These are phyloP conservation scores for Holocentrus rufus DNA, from an alignment of 2,797 vertebrate genomes.

Conservation along the genomic window DNA sequence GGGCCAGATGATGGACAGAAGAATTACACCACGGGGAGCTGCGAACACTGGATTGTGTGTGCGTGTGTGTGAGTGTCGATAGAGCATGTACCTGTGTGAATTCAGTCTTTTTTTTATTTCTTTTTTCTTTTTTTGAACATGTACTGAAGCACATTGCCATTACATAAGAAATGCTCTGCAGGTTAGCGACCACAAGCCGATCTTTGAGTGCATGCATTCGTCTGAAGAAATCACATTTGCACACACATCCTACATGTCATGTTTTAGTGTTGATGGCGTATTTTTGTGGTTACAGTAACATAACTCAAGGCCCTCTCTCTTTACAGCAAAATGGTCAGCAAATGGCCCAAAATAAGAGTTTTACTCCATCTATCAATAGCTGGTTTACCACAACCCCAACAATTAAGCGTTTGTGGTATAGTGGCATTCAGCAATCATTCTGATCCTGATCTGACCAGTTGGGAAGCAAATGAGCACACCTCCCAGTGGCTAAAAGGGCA, in stretches of 20 bases:
- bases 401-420: constrained; percentile 1
- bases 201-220: constrained; percentile 39
- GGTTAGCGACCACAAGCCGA: constrained; percentile 39
- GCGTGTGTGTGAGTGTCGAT: neutral
- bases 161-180: constrained; percentile 53
- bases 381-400: constrained; percentile 17
- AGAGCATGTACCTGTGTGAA: constrained; percentile 4
- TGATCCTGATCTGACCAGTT: neutral
- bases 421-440: constrained; percentile 23
- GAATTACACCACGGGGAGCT: constrained; percentile 8
- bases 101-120: constrained; percentile 11
- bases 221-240: constrained; percentile 38
- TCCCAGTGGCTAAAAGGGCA: neutral
- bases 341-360: neutral
- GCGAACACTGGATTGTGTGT: neutral
- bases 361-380: constrained; percentile 2
- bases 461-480: constrained; percentile 16
- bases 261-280: neutral
- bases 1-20: constrained; percentile 4
- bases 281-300: constrained; percentile 27
- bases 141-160: constrained; percentile 27
- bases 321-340: neutral
- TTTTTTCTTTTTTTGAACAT: constrained; percentile 30
- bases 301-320: neutral
- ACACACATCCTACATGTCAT: neutral